Evolutionary conservation across 2,113 vertebrate genomes (phyloP).

Genomic region (Aramus guarauna): DNA sequence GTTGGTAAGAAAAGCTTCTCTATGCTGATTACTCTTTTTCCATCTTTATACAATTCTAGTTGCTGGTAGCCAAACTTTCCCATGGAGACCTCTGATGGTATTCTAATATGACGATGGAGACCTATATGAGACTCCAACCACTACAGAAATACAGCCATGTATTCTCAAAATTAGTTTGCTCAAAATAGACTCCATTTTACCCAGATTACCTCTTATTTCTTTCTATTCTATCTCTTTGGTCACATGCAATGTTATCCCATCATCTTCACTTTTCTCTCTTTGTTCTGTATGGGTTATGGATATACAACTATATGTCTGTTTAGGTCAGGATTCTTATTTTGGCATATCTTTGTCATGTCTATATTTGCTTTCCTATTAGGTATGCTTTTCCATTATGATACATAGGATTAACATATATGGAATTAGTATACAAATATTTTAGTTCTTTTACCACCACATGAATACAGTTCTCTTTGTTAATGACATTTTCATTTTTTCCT

Average conservation of each 20-base stretch:
- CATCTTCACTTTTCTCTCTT: neutral
- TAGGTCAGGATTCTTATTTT: neutral
- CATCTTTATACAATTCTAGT: neutral
- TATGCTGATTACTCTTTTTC: neutral
- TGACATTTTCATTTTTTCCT: neutral
- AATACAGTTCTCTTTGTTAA: neutral
- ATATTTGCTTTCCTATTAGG: neutral
- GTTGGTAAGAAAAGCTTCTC: neutral
- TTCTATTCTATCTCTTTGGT: neutral
- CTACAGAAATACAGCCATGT: neutral
- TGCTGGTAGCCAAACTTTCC: neutral
- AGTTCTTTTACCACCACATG: neutral
- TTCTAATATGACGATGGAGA: neutral
- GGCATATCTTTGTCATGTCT: neutral
- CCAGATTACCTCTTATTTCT: neutral
- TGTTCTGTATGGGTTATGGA: neutral
- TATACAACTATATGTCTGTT: neutral
- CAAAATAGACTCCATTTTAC: neutral
- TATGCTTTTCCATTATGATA: neutral
- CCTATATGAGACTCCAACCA: neutral
- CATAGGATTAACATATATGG: neutral
- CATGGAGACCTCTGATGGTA: neutral
- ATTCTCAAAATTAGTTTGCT: neutral
- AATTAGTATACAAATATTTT: neutral
- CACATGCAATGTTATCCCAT: neutral